Evolutionary conservation across 2,888 invertebrate genomes (phyloP), one percentile per base, ranked within the genome.

Genomic region (Ichneumoninae sp.): DNA sequence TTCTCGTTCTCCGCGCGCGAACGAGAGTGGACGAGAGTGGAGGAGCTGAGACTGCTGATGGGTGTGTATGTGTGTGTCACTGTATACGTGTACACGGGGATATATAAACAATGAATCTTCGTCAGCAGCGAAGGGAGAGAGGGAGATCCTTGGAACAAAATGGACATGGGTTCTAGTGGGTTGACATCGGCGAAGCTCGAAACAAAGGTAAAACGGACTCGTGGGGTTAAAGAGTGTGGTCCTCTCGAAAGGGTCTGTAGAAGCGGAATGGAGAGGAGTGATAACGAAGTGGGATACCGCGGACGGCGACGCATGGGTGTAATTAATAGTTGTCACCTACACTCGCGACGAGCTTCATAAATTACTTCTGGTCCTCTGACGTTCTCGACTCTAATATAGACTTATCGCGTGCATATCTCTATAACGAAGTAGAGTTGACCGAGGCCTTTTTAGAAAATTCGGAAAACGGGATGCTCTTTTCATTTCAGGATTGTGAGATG

Each of bases 281-380:
- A 54, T 65, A 76, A 57, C 69, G 60, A 57, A 81, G 81, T 80
- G 83, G 77, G 22, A 74, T 65, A 81, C 73, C 74, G 68, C 33
- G 30, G 63, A 6, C 33, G 85, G 70, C 66, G 73, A n/a, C 82
- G 85, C 83, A 73, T 83, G 76, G 85, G 86, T 82, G 82, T 90
- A 91, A 91, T 91, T 90, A 91, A 91, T 91, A 88, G 89, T 88
- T 89, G 91, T 90, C 91, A 89, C 78, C 85, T 76, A 83, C 90
- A 90, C 86, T 86, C 88, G 87, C 87, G 76, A 82, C 88, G 85
- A 74, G 85, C 86, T 88, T 88, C 88, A 89, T 91, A 91, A 91
- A 91, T 91, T 89, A 90, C 83, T 84, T 77, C 73, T 60, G 57
- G 66, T 76, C 73, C 81, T 68, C 78, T 54, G 52, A 57, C 60